Base-by-base conservation (phyloP, 2,113 vertebrate genomes). In the Shinisaurus crocodilurus region DNA sequence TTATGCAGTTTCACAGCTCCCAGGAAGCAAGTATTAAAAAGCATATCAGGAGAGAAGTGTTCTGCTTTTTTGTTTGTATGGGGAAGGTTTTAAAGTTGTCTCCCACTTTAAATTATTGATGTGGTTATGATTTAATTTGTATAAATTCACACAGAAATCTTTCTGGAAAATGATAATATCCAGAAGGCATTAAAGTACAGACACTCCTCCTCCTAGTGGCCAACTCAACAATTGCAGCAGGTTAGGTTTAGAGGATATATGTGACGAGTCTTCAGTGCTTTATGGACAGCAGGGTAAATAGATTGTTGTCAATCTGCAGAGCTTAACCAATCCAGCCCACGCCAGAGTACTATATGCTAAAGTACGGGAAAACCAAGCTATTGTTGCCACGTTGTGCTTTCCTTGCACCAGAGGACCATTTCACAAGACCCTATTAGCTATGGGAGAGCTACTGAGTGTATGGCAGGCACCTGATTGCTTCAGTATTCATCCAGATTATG, bases 141-240 rank as follows among this genome's bases (percentile, higher is more conserved):
- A 54, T 0, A 18, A 9, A n/a, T 10, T 67, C 12, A 16, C 18
- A 65, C 20, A 65, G 6, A 87, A 92, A n/a, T 13, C 23, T 34
- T 76, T 32, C 29, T 50, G 29, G 54, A 37, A 34, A 81, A 89
- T 72, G 32, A n/a, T 3, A 72, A 34, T 34, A 29, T n/a, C 79
- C 77, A 34, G 37, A 87, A 63, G 48, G 15, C 27, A 72, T 32
- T 69, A 20, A 67, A 7, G 70, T n/a, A 57, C 16, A 87, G 45
- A 60, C 34, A 81, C 1, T 18, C 1, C 90, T 90, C 88, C 90
- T 87, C 85, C 89, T 89, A 32, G 89, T 89, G 91, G 88, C 70
- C 81, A 12, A 74, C 48, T 40, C 13, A 69, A 60, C 6, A 69
- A 87, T 3, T 89, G 65, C 88, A 84, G 37, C 29, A n/a, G 7